Base-by-base conservation (phyloP, 2,113 vertebrate genomes). In the Oceanodroma tethys region DNA sequence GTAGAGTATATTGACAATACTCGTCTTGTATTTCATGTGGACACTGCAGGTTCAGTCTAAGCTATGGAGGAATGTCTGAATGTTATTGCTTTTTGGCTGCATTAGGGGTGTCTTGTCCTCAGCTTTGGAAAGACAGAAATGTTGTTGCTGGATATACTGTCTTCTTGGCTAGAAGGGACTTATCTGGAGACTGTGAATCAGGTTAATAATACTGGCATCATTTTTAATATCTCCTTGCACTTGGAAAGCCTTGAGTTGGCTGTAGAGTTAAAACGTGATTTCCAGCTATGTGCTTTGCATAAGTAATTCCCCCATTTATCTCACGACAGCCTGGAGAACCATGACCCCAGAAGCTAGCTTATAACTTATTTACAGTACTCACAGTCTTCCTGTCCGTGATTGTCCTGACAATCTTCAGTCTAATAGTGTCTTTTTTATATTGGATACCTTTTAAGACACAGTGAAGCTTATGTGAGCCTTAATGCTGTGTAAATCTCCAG, bases 101-200 rank as follows among this genome's bases (percentile, higher is more conserved):
- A 30, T 65, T 53, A 53, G 40, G 25, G 25, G 16, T 82, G 48
- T 76, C 70, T 91, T 93, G 66, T 93, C 92, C 36, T 90, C 81
- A 70, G 45, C 47, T 88, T 91, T 68, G 66, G 73, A 94, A 92
- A 95, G 78, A 76, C 25, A 93, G 81, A 94, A 94, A 76, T 94
- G 85, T 34, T 72, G 43, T 80, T 87, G 30, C 65, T 91, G 74
- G 66, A 72, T 85, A 90, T 68, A 60, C 47, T 72, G 43, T 82
- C 56, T 53, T 84, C 60, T 90, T 94, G 66, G 47, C 56, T 72
- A 89, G 40, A 82, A 89, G 7, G 10, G 40, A 68, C 42, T 53
- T 91, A 86, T 48, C 53, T 66, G 43, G 53, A 91, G 70, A 53
- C 74, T 76, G 47, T 71, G 66, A 76, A 73, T 82, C 62, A 87